Conservation (phyloP, 2,888 invertebrate genomes). For the Saturnia pavonia region DNA sequence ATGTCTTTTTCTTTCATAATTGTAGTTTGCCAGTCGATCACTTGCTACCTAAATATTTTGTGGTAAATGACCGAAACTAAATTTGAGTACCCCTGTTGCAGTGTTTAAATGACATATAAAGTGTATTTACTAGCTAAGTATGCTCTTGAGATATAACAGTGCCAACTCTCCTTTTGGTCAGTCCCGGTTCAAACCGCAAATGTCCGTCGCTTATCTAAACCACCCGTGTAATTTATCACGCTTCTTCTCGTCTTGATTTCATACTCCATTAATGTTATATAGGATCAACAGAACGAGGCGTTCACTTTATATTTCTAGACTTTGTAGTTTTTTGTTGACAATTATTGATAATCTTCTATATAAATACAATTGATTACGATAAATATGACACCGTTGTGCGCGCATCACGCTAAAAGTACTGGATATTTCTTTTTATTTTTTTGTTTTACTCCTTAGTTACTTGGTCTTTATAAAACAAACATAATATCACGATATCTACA, state of each 20-base stretch:
- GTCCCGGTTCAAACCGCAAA: slow-evolving; percentile 35
- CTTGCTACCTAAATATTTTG: too few relatives aligned
- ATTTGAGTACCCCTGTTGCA: background rate
- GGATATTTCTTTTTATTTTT: too few relatives aligned
- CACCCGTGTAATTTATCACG: slow-evolving; percentile 69
- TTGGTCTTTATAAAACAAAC: too few relatives aligned
- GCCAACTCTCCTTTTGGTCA: slow-evolving; percentile 54
- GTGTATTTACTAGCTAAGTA: slow-evolving; percentile 19
- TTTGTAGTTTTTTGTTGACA: background rate
- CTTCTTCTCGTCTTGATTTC: slow-evolving; percentile 32
- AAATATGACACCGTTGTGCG: too few relatives aligned
- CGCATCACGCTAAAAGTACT: too few relatives aligned
- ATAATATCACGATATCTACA: too few relatives aligned
- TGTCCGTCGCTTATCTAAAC: slow-evolving; percentile 58
- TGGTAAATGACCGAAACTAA: too few relatives aligned
- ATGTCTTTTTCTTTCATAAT: too few relatives aligned
- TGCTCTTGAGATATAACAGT: slow-evolving; percentile 41
- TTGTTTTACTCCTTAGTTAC: too few relatives aligned
- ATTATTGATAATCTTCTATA: background rate
- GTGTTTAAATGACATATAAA: background rate
- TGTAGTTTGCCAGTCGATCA: too few relatives aligned
- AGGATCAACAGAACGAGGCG: slow-evolving; percentile 9
- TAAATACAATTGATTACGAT: too few relatives aligned
- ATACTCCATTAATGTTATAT: slow-evolving; percentile 19
- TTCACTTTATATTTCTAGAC: background rate